phyloP scores from a whole-genome alignment of 2,888 invertebrate species.

The Phaonia tiefii region DNA sequence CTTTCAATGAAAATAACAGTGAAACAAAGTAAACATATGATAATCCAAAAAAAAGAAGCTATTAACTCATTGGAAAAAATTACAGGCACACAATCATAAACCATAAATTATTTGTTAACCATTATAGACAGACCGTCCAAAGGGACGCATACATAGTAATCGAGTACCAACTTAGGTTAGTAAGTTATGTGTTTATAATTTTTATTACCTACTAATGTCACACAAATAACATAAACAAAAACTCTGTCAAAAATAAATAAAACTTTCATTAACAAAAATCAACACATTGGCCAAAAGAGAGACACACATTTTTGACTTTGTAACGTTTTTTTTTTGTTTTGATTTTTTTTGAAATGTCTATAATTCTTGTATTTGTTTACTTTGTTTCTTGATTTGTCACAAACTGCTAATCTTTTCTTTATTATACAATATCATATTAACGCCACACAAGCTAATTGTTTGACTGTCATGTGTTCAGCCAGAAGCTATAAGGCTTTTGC shows the following conservation, averaged over 20 bases:
- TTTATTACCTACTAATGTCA: constrained; percentile 38
- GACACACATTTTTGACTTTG: too few species aligned
- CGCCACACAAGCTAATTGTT: neutral
- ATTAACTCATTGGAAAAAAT: constrained; percentile 21
- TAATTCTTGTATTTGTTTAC: too few species aligned
- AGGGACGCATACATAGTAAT: neutral
- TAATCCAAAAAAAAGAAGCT: neutral
- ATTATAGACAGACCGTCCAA: neutral
- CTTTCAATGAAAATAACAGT: constrained; percentile 21
- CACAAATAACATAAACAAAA: constrained; percentile 35
- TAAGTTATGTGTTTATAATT: constrained; percentile 19
- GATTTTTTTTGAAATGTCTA: too few species aligned
- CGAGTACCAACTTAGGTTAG: too few species aligned
- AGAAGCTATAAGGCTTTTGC: neutral
- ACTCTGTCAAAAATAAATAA: neutral
- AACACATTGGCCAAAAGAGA: too few species aligned
- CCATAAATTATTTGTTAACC: constrained; percentile 52
- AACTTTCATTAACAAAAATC: neutral
- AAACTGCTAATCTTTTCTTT: neutral
- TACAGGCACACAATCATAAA: constrained; percentile 45
- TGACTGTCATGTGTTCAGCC: constrained; percentile 35
- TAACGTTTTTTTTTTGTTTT: too few species aligned
- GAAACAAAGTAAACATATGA: constrained; percentile 4
- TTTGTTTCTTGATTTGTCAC: constrained; percentile 39
- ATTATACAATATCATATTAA: constrained; percentile 19